These are phyloP conservation scores for Pterostichus niger DNA, from an alignment of 2,888 invertebrate species.

Conservation along the genomic window DNA sequence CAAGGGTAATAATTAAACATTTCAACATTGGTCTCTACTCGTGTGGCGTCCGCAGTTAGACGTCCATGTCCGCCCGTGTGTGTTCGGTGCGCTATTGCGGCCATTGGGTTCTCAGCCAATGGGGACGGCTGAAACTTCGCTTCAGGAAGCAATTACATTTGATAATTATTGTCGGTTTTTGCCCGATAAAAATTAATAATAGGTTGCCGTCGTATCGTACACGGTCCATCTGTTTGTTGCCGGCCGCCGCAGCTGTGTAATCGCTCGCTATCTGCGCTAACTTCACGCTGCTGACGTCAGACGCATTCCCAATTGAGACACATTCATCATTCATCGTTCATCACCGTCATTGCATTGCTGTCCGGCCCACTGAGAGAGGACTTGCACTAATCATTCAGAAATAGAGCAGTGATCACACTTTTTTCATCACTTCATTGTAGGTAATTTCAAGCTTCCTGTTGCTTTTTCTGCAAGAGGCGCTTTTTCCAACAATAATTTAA, in stretches of 20 bases:
- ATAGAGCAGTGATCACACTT: no score
- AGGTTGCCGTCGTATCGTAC: constrained; percentile 46
- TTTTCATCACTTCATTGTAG: no score
- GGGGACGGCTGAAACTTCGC: constrained; percentile 49
- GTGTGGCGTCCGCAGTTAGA: neutral
- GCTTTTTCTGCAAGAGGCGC: no score
- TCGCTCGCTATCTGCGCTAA: neutral
- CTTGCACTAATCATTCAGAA: no score
- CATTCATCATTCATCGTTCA: neutral
- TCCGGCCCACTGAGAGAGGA: no score
- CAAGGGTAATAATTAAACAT: constrained; percentile 65
- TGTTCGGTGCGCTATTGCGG: constrained; percentile 58
- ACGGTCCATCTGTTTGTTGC: constrained; percentile 34
- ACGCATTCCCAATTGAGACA: neutral
- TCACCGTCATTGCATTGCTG: no score
- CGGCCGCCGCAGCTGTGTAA: constrained; percentile 11
- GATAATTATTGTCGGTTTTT: constrained; percentile 66
- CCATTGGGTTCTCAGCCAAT: constrained; percentile 60
- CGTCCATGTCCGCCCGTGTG: neutral
- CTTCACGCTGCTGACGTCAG: constrained; percentile 13
- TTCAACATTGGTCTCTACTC: constrained; percentile 48
- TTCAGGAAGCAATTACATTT: constrained; percentile 67
- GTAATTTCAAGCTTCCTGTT: no score
- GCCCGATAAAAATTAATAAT: constrained; percentile 66
- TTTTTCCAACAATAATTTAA: no score